phyloP scores from a whole-genome alignment of 2,888 invertebrate genomes.

The Temnothorax rugatulus region DNA sequence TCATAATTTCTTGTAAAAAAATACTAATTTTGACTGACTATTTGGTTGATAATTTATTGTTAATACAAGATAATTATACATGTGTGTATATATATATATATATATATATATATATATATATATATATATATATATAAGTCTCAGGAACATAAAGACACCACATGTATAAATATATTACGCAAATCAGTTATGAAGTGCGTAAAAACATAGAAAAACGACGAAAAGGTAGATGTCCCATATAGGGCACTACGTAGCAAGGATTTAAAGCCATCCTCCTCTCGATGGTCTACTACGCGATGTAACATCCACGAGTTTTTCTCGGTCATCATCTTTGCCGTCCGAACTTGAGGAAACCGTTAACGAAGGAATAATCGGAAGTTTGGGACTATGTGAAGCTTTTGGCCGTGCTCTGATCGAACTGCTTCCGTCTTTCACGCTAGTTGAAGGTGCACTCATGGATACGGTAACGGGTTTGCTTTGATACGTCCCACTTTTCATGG shows the following conservation, averaged over 20 bases:
- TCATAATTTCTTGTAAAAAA: no score
- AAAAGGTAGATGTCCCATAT: not conserved
- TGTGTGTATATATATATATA: no score
- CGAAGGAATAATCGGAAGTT: conserved; percentile 64
- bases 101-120: no score
- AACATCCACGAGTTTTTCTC: conserved; percentile 71
- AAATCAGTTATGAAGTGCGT: not conserved
- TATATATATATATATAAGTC: no score
- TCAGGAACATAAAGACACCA: no score
- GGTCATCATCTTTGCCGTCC: conserved; percentile 64
- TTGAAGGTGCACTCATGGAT: not conserved
- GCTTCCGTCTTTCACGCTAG: not conserved
- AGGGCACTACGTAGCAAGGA: not conserved
- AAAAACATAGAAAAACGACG: not conserved
- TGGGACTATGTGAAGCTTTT: conserved; percentile 68
- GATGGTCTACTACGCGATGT: conserved; percentile 72
- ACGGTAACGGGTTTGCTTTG: conserved; percentile 9
- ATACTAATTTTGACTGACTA: no score
- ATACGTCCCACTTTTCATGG: conserved; percentile 5
- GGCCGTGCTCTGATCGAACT: conserved; percentile 63
- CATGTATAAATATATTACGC: not conserved
- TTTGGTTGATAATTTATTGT: no score
- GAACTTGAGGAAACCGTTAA: conserved; percentile 57
- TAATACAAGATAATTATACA: no score
- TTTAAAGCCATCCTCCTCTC: conserved; percentile 76